phyloP scores from a whole-genome alignment of 2,113 vertebrate genomes.

The Grammomys surdaster region DNA sequence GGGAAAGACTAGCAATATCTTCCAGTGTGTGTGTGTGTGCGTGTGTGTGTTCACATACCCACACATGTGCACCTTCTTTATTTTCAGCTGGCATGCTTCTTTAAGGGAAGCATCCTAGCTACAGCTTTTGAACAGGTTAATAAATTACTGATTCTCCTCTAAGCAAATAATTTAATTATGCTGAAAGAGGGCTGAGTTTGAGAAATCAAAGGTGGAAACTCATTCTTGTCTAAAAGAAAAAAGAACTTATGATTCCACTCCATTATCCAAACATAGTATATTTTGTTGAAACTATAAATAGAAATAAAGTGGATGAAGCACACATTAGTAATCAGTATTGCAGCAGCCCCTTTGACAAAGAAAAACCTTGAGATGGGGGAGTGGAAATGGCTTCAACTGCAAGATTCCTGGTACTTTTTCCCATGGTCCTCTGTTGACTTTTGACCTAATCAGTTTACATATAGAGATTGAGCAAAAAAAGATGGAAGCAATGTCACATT shows the following conservation, averaged over 20 bases:
- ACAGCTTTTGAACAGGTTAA: conserved; percentile 51
- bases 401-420: background rate
- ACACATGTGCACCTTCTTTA: background rate
- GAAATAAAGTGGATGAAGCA: background rate
- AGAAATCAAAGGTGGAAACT: conserved; percentile 53
- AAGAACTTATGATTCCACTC: background rate
- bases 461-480: background rate
- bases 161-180: conserved; percentile 59
- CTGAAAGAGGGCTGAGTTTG: background rate
- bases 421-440: background rate
- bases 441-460: background rate
- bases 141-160: conserved; percentile 53
- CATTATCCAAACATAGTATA: conserved; percentile 12
- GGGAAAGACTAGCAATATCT: conserved; percentile 31
- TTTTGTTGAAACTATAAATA: conserved; percentile 32
- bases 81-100: conserved; percentile 50
- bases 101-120: conserved; percentile 34
- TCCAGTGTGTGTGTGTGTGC: background rate
- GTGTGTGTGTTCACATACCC: background rate
- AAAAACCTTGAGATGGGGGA: background rate
- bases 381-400: background rate
- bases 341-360: background rate
- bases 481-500: background rate
- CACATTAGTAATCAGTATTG: background rate
- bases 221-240: conserved; percentile 13